A percentile compares a stretch with the other conserved stretches of the same genome.
Conservation (phyloP, 1,140 invertebrate species). For the Agrilus planipennis region DNA sequence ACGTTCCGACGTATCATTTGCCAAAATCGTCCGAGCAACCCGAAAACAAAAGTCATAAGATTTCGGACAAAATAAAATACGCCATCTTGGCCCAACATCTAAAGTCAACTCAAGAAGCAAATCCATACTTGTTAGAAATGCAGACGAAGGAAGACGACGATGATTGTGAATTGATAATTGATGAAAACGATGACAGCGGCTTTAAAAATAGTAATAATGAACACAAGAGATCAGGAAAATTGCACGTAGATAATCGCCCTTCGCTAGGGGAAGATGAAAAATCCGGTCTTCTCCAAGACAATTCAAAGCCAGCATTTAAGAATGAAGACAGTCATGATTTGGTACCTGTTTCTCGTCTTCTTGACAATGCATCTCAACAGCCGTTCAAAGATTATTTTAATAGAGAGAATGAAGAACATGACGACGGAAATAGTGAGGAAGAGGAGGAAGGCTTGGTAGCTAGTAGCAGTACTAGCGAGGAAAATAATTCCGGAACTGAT, state of each 20-base stretch:
- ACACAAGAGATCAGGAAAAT: constrained; percentile 13
- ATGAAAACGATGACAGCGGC: constrained; percentile 42
- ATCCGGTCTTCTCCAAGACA: constrained; percentile 7
- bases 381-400: constrained; percentile 49
- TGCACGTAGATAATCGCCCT: constrained; percentile 5
- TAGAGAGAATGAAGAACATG: constrained; percentile 30
- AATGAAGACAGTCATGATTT: constrained; percentile 47
- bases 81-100: constrained; percentile 66
- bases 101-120: constrained; percentile 35
- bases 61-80: constrained; percentile 60
- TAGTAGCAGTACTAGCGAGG: constrained; percentile 55
- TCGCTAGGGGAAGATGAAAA: constrained; percentile 1
- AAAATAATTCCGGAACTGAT: constrained; percentile 71
- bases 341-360: constrained; percentile 60
- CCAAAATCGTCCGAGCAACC: constrained; percentile 22
- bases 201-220: constrained; percentile 13
- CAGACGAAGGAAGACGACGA: constrained; percentile 41
- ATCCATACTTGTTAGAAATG: constrained; percentile 3
- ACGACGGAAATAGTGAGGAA: constrained; percentile 33
- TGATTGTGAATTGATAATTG: constrained; percentile 55
- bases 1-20: constrained; percentile 24
- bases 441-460: constrained; percentile 66
- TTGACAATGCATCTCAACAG: constrained; percentile 68
- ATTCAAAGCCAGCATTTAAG: constrained; percentile 3
- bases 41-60: constrained; percentile 22